phyloP scores from a whole-genome alignment of 2,113 vertebrate genomes.

The Alligator mississippiensis region DNA sequence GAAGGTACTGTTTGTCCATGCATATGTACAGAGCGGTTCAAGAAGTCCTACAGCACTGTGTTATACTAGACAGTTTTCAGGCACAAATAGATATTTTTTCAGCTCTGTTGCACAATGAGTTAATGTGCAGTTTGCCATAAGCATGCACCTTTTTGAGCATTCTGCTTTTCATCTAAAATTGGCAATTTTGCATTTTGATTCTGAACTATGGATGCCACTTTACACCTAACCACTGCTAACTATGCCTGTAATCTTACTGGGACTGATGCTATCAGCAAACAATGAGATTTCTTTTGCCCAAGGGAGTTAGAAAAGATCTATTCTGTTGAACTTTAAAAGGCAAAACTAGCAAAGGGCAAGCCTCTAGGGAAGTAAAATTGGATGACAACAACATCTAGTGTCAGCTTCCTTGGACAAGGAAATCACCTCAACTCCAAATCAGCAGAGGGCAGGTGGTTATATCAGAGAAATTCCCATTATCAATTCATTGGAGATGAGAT shows the following conservation, averaged over 20 bases:
- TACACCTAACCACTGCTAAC: constrained; percentile 32
- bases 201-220: constrained; percentile 9
- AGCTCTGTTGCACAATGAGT: not conserved
- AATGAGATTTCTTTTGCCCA: constrained; percentile 51
- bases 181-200: not conserved
- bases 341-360: constrained; percentile 53
- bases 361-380: constrained; percentile 38
- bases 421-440: constrained; percentile 46
- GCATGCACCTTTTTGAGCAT: not conserved
- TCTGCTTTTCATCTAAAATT: not conserved
- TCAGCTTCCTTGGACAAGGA: constrained; percentile 55
- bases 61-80: constrained; percentile 15
- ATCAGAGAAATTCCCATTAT: constrained; percentile 47
- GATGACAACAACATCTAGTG: constrained; percentile 53
- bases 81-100: constrained; percentile 34
- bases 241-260: constrained; percentile 13
- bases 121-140: not conserved
- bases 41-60: not conserved
- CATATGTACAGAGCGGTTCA: not conserved
- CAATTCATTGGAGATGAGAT: constrained; percentile 38
- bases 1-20: not conserved
- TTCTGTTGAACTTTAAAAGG: constrained; percentile 63
- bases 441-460: constrained; percentile 36
- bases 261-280: constrained; percentile 62
- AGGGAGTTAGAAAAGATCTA: constrained; percentile 46